Evolutionary conservation across 2,888 invertebrate genomes (phyloP).

Genomic region (Meghimatium bilineatum): DNA sequence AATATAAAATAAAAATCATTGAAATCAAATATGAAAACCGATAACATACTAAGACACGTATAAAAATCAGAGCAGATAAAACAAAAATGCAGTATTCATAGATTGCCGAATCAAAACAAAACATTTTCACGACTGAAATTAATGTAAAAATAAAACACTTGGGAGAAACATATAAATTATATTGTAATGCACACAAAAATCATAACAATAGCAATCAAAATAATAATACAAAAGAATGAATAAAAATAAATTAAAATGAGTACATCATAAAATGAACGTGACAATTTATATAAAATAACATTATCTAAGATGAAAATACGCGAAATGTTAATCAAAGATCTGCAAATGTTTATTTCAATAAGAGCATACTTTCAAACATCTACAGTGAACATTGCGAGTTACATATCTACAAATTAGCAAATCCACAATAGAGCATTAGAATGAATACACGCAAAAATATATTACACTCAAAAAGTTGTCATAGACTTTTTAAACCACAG

Average conservation of each 20-base stretch:
- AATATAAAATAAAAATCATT: too few relatives aligned
- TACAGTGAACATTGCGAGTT: neutral
- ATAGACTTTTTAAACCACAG: too few relatives aligned
- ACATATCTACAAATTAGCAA: neutral
- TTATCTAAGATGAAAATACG: neutral
- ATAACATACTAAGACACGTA: too few relatives aligned
- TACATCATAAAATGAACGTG: neutral
- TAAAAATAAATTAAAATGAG: too few relatives aligned
- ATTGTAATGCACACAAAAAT: neutral
- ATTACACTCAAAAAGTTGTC: too few relatives aligned
- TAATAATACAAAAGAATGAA: neutral
- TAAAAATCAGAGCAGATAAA: too few relatives aligned
- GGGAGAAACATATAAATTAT: too few relatives aligned
- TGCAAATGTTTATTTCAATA: neutral
- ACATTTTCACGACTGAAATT: too few relatives aligned
- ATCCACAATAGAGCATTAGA: neutral
- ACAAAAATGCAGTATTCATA: too few relatives aligned
- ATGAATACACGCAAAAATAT: neutral
- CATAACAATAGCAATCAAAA: neutral
- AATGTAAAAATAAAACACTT: too few relatives aligned
- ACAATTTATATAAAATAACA: neutral
- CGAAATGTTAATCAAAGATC: neutral
- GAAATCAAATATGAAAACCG: too few relatives aligned
- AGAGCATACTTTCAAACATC: neutral
- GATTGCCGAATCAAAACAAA: too few relatives aligned